Percentiles rank a stretch among this genome's conserved stretches.
phyloP scores from a whole-genome alignment of 2,113 vertebrate genomes.

The Cyrtonyx montezumae region DNA sequence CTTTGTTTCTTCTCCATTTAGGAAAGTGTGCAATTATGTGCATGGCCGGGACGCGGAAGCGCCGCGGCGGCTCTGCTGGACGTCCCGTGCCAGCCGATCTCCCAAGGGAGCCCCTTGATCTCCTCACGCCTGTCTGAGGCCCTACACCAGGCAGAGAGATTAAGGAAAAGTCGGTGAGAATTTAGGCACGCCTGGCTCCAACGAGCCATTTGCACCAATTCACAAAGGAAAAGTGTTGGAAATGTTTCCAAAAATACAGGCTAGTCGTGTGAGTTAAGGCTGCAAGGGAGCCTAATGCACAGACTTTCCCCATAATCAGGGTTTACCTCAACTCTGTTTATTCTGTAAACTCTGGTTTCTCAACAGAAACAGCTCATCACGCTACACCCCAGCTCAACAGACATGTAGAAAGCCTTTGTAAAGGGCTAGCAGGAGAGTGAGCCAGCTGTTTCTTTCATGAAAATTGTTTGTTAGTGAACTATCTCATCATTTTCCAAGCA shows the following conservation, averaged over 20 bases:
- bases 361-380: constrained; percentile 71
- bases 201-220: constrained; percentile 43
- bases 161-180: constrained; percentile 63
- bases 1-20: neutral
- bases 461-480: constrained; percentile 55
- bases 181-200: constrained; percentile 58
- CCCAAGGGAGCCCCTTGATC: constrained; percentile 12
- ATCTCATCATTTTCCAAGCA: constrained; percentile 41
- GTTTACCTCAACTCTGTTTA: constrained; percentile 73
- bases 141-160: constrained; percentile 33
- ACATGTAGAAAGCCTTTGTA: constrained; percentile 42
- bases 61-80: neutral
- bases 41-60: neutral
- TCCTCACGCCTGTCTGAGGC: constrained; percentile 43
- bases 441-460: constrained; percentile 51
- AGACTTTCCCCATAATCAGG: constrained; percentile 60
- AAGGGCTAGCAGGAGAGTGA: constrained; percentile 1
- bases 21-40: neutral
- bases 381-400: constrained; percentile 41
- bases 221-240: constrained; percentile 59
- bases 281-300: constrained; percentile 29
- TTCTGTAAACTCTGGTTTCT: constrained; percentile 76
- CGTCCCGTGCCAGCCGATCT: neutral
- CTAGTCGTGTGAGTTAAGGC: constrained; percentile 44
- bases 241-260: constrained; percentile 61